A percentile compares a stretch with the other conserved stretches of the same genome.
Conservation (phyloP, 1,140 invertebrate genomes). For the Rhagoletis zephyria region DNA sequence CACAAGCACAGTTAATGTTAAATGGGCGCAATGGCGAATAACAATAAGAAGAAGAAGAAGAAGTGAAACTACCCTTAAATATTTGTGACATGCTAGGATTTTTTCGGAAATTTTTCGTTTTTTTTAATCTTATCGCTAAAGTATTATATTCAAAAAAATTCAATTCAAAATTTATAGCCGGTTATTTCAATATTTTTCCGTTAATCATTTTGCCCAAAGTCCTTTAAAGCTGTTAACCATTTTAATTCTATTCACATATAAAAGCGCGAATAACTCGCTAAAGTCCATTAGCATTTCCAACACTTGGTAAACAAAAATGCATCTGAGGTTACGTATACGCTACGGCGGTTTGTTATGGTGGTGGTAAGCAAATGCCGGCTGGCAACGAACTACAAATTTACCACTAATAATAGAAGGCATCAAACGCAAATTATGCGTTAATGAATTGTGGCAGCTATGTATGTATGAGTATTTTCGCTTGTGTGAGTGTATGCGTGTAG, state of each 20-base stretch:
- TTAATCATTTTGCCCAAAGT: too few relatives aligned
- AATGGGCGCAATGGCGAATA: too few relatives aligned
- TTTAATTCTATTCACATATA: background rate
- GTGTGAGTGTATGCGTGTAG: background rate
- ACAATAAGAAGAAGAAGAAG: too few relatives aligned
- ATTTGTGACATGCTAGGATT: too few relatives aligned
- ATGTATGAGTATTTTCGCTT: background rate
- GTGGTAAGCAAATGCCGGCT: background rate
- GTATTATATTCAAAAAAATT: too few relatives aligned
- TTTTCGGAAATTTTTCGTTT: too few relatives aligned
- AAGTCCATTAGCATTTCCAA: background rate
- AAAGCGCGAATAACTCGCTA: background rate
- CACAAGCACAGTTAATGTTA: too few relatives aligned
- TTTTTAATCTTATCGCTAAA: too few relatives aligned
- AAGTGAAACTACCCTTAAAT: too few relatives aligned
- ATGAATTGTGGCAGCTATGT: background rate
- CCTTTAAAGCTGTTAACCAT: background rate
- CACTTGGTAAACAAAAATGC: background rate
- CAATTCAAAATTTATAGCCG: too few relatives aligned
- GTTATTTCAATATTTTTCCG: too few relatives aligned
- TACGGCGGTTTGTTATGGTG: background rate
- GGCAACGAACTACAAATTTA: background rate
- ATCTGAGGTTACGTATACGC: slow-evolving; percentile 16
- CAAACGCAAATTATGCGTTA: background rate
- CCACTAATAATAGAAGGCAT: background rate